Conservation (phyloP, 2,797 vertebrate genomes). For the Xiphorhynchus erythropygius region DNA sequence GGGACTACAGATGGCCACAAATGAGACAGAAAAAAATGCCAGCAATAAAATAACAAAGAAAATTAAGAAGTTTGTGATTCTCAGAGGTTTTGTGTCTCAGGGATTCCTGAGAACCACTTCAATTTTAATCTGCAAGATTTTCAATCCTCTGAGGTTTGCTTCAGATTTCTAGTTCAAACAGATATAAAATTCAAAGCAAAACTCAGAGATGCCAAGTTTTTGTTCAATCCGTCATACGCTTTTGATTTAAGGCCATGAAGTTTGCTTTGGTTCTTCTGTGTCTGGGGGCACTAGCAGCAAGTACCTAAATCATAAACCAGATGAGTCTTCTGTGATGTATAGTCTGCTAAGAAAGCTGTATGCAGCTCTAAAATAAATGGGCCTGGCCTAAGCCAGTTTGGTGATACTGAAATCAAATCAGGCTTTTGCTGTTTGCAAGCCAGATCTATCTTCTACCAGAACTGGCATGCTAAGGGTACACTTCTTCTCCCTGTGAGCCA, state of each 20-base stretch:
- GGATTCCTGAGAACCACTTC: not conserved
- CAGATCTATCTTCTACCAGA: not conserved
- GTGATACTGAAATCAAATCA: not conserved
- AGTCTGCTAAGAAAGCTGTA: not conserved
- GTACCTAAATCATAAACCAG: not conserved
- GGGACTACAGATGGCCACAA: not conserved
- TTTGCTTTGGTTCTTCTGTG: not conserved
- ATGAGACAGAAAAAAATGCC: not conserved
- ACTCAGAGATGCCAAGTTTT: not conserved
- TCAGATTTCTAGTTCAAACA: slow-evolving; percentile 41
- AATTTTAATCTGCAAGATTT: not conserved
- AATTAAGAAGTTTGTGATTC: not conserved
- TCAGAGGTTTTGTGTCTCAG: not conserved
- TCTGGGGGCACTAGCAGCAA: not conserved
- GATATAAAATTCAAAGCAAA: slow-evolving; percentile 27
- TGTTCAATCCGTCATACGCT: not conserved
- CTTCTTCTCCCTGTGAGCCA: not conserved
- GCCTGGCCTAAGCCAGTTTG: not conserved
- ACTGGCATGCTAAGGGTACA: not conserved
- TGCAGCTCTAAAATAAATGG: not conserved
- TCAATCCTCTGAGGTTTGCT: slow-evolving; percentile 13
- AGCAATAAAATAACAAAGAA: not conserved
- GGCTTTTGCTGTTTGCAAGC: not conserved
- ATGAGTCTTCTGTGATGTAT: not conserved
- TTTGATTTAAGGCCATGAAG: slow-evolving; percentile 27